Conservation (phyloP, 2,797 vertebrate genomes). For the Sebastes nivosus region DNA sequence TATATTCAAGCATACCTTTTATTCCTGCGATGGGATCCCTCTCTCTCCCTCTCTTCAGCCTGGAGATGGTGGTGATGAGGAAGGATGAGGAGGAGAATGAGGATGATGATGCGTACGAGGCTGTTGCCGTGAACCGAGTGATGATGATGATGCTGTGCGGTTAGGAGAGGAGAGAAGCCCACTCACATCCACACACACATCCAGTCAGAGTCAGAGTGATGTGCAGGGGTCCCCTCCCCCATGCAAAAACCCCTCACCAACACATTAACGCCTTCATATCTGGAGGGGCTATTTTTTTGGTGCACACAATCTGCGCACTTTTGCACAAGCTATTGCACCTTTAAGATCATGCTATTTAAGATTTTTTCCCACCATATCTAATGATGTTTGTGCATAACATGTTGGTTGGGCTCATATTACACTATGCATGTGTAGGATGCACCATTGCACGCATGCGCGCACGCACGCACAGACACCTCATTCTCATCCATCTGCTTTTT, state of each 20-base stretch:
- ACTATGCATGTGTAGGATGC: background rate
- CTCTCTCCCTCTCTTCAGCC: conserved; percentile 5
- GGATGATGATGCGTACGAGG: conserved; percentile 60
- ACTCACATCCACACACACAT: conserved; percentile 60
- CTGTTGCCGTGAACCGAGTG: conserved; percentile 65
- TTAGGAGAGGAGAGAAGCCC: conserved; percentile 72
- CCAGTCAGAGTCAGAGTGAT: conserved; percentile 32
- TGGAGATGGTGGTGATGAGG: conserved; percentile 54
- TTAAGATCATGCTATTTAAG: background rate
- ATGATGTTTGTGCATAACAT: background rate
- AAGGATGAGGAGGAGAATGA: conserved; percentile 51
- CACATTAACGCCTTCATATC: conserved; percentile 48
- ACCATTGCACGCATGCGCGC: conserved; percentile 3
- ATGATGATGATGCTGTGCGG: conserved; percentile 60
- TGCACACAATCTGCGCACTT: conserved; percentile 31
- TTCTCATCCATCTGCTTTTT: background rate
- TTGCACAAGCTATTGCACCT: background rate
- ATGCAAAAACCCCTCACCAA: conserved; percentile 34
- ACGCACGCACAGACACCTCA: background rate
- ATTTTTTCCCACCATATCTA: background rate
- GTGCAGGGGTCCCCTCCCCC: conserved; percentile 68
- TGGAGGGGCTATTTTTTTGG: conserved; percentile 8
- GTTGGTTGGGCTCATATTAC: background rate
- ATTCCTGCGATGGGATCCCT: conserved; percentile 35
- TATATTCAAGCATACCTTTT: conserved; percentile 53